Percentiles rank a stretch among this genome's conserved stretches.
phyloP scores from a whole-genome alignment of 2,888 invertebrate species.

The Thymelicus lineola region DNA sequence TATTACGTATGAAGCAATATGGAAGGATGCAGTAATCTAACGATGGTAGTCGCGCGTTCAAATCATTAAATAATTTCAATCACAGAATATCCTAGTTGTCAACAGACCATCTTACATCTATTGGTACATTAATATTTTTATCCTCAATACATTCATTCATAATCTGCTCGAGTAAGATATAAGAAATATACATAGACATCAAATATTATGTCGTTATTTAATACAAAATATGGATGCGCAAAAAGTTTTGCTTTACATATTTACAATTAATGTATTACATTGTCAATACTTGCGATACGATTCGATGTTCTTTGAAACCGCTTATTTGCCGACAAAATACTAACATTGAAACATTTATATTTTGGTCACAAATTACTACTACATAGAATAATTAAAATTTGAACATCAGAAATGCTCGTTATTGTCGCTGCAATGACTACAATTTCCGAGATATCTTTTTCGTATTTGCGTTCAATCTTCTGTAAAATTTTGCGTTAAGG shows the following conservation, averaged over 20 bases:
- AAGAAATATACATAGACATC: conserved; percentile 33
- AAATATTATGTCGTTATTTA: conserved; percentile 25
- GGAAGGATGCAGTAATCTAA: no score
- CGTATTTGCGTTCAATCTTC: conserved; percentile 10
- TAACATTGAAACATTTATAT: conserved; percentile 17
- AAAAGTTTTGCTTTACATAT: conserved; percentile 30
- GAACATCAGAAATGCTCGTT: conserved; percentile 34
- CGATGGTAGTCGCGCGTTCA: neutral
- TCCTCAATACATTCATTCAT: conserved; percentile 13
- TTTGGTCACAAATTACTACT: conserved; percentile 13
- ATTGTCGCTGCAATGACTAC: conserved; percentile 19
- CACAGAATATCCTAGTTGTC: conserved; percentile 9
- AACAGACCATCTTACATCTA: conserved; percentile 22
- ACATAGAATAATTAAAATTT: conserved; percentile 9
- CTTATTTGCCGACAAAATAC: conserved; percentile 20
- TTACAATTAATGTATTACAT: conserved; percentile 28
- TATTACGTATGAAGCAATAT: no score
- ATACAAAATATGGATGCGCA: conserved; percentile 33
- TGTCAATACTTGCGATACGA: conserved; percentile 18
- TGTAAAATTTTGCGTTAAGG: conserved; percentile 20
- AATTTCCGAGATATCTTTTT: conserved; percentile 14
- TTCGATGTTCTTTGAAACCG: conserved; percentile 37
- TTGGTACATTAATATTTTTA: conserved; percentile 25
- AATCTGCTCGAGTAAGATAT: conserved; percentile 25
- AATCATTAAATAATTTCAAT: conserved; percentile 3